Conservation (phyloP, 2,797 vertebrate species). For the Novumbra hubbsi region DNA sequence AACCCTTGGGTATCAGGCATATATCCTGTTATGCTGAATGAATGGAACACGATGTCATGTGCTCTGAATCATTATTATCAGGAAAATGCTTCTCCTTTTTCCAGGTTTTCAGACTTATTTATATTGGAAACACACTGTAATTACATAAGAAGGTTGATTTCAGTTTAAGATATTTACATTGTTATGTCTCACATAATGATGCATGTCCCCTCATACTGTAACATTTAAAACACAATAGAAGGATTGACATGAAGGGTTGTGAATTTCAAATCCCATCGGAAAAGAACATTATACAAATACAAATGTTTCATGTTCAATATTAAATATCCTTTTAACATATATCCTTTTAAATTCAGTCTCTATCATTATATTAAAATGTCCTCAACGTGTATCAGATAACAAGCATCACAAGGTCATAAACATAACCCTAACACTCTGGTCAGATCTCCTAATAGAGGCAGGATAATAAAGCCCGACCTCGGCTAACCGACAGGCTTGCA, state of each 20-base stretch:
- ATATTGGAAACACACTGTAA: conserved; percentile 36
- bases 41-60: conserved; percentile 16
- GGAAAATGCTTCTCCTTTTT: background rate
- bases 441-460: conserved; percentile 48
- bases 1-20: conserved; percentile 24
- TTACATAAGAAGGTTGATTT: conserved; percentile 34
- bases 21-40: conserved; percentile 29
- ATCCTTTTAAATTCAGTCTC: background rate
- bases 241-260: background rate
- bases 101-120: conserved; percentile 23
- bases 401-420: background rate
- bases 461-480: conserved; percentile 49
- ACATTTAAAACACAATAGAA: background rate
- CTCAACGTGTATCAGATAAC: background rate
- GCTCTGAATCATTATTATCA: conserved; percentile 22
- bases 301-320: background rate
- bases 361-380: background rate
- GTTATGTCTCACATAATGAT: too few relatives aligned
- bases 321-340: background rate
- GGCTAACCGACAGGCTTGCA: conserved; percentile 67
- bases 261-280: background rate
- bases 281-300: background rate
- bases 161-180: background rate
- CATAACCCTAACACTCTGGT: background rate
- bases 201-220: background rate